Percentiles rank a stretch among this genome's conserved stretches.
Evolutionary conservation across 1,140 invertebrate species (phyloP).

Genomic region (Apolygus lucorum): DNA sequence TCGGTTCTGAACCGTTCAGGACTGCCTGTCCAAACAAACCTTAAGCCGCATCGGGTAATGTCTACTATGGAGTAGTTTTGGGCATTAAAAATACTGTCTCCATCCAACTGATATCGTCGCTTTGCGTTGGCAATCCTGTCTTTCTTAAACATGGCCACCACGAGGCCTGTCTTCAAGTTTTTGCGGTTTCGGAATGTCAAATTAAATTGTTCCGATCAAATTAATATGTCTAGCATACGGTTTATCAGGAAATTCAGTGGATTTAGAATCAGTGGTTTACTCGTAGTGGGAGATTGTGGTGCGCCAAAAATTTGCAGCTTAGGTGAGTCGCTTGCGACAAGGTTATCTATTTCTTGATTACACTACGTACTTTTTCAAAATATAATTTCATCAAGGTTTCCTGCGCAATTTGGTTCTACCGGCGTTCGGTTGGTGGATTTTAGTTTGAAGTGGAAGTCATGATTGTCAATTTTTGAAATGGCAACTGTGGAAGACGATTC

Average conservation of each 20-base stretch:
- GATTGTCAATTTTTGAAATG: not conserved
- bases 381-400: no score
- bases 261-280: not conserved
- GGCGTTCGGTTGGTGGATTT: no score
- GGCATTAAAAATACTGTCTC: no score
- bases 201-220: not conserved
- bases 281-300: not conserved
- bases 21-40: no score
- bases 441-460: no score
- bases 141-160: not conserved
- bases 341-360: conserved; percentile 6
- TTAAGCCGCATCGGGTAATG: no score
- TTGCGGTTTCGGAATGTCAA: conserved; percentile 7
- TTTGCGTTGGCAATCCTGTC: not conserved
- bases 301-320: not conserved
- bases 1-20: no score
- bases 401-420: no score
- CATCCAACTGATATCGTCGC: no score
- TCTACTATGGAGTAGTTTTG: no score
- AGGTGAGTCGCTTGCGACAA: not conserved
- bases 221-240: not conserved
- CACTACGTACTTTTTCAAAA: no score
- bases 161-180: not conserved
- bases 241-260: not conserved
- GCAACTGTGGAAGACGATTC: not conserved